These are phyloP conservation scores for Diachasmimorpha longicaudata DNA, from an alignment of 1,140 invertebrate species.

Conservation along the genomic window DNA sequence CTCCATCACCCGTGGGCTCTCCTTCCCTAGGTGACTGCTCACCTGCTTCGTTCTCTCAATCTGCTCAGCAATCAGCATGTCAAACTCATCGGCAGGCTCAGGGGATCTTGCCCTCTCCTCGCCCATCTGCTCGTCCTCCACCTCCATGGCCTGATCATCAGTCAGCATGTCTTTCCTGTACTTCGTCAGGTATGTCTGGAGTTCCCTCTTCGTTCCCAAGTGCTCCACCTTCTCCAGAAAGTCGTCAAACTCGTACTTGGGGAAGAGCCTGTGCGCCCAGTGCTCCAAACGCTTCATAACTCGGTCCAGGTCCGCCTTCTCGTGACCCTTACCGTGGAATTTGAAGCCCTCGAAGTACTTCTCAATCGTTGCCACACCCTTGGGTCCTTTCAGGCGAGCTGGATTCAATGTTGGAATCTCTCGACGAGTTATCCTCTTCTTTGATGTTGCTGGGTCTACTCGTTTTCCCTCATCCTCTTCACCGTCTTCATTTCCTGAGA, in stretches of 20 bases:
- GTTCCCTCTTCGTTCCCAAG: slow-evolving; percentile 76
- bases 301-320: slow-evolving; percentile 81
- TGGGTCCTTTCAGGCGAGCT: slow-evolving; percentile 73
- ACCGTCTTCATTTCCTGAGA: slow-evolving; percentile 29
- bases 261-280: slow-evolving; percentile 90
- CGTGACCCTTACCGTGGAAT: slow-evolving; percentile 84
- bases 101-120: slow-evolving; percentile 37
- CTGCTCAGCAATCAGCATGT: slow-evolving; percentile 62
- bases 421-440: slow-evolving; percentile 68
- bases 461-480: slow-evolving; percentile 19
- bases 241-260: slow-evolving; percentile 86
- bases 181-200: slow-evolving; percentile 68
- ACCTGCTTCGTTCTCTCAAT: slow-evolving; percentile 36
- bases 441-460: slow-evolving; percentile 51
- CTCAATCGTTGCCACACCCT: slow-evolving; percentile 80
- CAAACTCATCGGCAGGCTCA: slow-evolving; percentile 60
- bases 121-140: slow-evolving; percentile 45
- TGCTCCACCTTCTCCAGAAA: slow-evolving; percentile 81
- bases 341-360: slow-evolving; percentile 83
- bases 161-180: slow-evolving; percentile 69
- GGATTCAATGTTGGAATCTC: slow-evolving; percentile 76
- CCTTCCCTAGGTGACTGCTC: neutral
- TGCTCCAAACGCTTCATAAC: slow-evolving; percentile 86
- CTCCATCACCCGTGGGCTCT: too few species aligned
- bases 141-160: slow-evolving; percentile 36